Evolutionary conservation across 2,113 vertebrate genomes (phyloP).

Genomic region (Alouatta palliata): DNA sequence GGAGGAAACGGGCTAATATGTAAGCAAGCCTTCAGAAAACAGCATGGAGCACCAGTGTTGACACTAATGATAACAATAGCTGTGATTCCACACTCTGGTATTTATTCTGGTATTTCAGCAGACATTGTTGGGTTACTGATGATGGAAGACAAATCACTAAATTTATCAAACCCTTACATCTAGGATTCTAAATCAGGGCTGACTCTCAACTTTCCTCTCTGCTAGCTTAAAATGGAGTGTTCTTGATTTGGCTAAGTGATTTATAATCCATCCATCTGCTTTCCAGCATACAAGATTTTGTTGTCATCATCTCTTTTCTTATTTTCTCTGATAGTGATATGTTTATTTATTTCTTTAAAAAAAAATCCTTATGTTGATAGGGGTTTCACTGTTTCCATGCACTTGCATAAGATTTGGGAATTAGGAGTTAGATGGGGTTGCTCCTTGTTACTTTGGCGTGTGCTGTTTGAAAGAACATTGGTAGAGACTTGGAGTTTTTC

Average conservation of each 20-base stretch:
- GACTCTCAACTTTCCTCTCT: not conserved
- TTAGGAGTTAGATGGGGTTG: fast-evolving
- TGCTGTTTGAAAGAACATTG: not conserved
- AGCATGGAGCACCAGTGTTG: not conserved
- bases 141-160: not conserved
- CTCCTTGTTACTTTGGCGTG: not conserved
- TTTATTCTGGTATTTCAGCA: no score
- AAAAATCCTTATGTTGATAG: not conserved
- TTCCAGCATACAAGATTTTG: not conserved
- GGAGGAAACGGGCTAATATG: not conserved
- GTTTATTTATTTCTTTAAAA: not conserved
- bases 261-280: not conserved
- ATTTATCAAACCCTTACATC: not conserved
- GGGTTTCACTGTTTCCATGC: not conserved
- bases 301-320: not conserved
- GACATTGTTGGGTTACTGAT: not conserved
- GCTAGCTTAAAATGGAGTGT: fast-evolving
- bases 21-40: not conserved
- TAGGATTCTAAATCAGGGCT: not conserved
- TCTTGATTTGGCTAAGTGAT: not conserved
- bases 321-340: not conserved
- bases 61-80: not conserved
- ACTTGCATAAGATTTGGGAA: not conserved
- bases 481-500: not conserved
- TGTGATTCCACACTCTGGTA: not conserved